phyloP scores from a whole-genome alignment of 2,888 invertebrate genomes.

The Anarsia innoxiella region DNA sequence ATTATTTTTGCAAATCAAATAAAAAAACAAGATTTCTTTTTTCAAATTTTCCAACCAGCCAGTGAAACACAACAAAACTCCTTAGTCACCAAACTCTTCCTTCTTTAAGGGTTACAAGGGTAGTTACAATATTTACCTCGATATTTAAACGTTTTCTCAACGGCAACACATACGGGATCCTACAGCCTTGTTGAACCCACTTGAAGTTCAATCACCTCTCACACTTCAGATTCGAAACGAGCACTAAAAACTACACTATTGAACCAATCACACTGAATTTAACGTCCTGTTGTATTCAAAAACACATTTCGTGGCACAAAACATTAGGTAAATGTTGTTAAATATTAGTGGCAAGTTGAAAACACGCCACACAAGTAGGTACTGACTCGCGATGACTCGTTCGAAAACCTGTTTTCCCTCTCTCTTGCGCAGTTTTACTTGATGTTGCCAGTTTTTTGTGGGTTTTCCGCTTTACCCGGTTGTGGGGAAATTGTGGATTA shows the following conservation, averaged over 20 bases:
- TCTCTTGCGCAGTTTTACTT: slow-evolving; percentile 45
- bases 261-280: slow-evolving; percentile 15
- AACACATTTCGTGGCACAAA: slow-evolving; percentile 37
- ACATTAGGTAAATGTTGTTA: slow-evolving; percentile 49
- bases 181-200: not conserved
- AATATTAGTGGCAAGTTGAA: slow-evolving; percentile 45
- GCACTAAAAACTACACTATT: slow-evolving; percentile 13
- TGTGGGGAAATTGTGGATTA: no score
- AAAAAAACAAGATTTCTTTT: no score
- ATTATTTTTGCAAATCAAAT: no score
- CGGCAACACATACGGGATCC: not conserved
- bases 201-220: slow-evolving; percentile 22
- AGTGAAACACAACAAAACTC: no score
- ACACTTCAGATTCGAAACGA: not conserved
- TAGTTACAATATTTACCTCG: no score
- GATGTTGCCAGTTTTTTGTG: slow-evolving; percentile 38
- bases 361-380: slow-evolving; percentile 37
- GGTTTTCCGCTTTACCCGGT: no score
- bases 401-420: slow-evolving; percentile 54
- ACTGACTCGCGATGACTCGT: slow-evolving; percentile 41
- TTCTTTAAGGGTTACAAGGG: no score
- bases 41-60: no score
- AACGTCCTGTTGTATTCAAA: slow-evolving; percentile 32
- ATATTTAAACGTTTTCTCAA: no score
- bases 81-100: no score